These are phyloP conservation scores for Manduca sexta DNA, from an alignment of 1,140 invertebrate genomes.

Conservation along the genomic window DNA sequence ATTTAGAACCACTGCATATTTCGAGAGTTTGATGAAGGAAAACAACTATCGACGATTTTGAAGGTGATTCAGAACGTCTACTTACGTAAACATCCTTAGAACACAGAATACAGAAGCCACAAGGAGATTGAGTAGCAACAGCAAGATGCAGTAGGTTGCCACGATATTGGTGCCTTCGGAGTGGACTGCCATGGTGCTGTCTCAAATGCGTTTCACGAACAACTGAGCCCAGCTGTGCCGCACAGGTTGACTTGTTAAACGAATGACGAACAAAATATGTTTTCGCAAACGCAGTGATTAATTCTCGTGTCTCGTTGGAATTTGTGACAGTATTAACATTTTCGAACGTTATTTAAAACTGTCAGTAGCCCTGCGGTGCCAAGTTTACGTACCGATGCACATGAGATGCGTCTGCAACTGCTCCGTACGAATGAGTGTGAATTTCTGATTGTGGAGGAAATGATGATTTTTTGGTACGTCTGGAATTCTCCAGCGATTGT, in stretches of 20 bases:
- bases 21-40: background rate
- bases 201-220: slow-evolving; percentile 23
- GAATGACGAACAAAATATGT: slow-evolving; percentile 38
- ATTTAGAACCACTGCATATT: too few species aligned
- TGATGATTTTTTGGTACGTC: background rate
- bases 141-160: slow-evolving; percentile 52
- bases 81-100: slow-evolving; percentile 28
- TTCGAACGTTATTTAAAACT: background rate
- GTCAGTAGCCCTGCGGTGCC: background rate
- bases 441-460: background rate
- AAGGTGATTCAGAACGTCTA: background rate
- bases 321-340: slow-evolving; percentile 5
- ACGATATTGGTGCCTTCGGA: slow-evolving; percentile 52
- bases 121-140: slow-evolving; percentile 49
- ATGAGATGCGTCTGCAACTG: background rate
- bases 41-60: background rate
- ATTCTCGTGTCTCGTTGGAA: slow-evolving; percentile 36
- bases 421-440: background rate
- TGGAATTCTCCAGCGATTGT: slow-evolving; percentile 34
- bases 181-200: slow-evolving; percentile 36
- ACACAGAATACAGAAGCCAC: slow-evolving; percentile 58
- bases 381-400: background rate
- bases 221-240: slow-evolving; percentile 22
- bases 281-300: slow-evolving; percentile 44
- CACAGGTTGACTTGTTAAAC: background rate